Conservation (phyloP, 2,888 invertebrate genomes). For the Sclerodermus sp. region DNA sequence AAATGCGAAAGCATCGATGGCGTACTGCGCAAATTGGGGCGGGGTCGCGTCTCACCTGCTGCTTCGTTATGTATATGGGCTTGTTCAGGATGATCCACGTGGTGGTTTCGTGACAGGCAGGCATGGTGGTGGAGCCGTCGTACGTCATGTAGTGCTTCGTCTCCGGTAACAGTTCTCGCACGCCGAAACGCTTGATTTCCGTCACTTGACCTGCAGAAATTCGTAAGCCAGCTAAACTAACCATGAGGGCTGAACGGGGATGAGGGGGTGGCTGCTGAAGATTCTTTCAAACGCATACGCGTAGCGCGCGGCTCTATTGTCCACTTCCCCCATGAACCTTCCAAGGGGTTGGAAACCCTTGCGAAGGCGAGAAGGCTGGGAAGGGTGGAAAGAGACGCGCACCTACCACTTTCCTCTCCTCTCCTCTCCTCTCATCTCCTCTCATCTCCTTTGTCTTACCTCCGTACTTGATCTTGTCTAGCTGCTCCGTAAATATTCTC, state of each 20-base stretch:
- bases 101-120: conserved; percentile 97
- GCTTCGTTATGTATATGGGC: conserved; percentile 96
- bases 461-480: conserved; percentile 89
- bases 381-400: background rate
- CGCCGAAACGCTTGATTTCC: conserved; percentile 81
- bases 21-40: background rate
- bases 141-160: conserved; percentile 98
- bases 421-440: background rate
- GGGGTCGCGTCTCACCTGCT: conserved; percentile 72
- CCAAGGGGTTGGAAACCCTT: too few species aligned
- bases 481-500: conserved; percentile 86
- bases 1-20: too few species aligned
- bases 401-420: background rate
- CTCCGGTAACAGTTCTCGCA: conserved; percentile 85
- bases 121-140: conserved; percentile 95
- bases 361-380: background rate
- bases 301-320: too few species aligned
- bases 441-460: conserved; percentile 67
- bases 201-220: conserved; percentile 72
- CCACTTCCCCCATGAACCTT: too few species aligned
- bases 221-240: too few species aligned
- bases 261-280: too few species aligned
- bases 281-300: too few species aligned
- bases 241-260: too few species aligned
- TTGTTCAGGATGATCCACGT: conserved; percentile 98